phyloP scores from a whole-genome alignment of 2,113 vertebrate species.

The Pseudopodoces humilis region DNA sequence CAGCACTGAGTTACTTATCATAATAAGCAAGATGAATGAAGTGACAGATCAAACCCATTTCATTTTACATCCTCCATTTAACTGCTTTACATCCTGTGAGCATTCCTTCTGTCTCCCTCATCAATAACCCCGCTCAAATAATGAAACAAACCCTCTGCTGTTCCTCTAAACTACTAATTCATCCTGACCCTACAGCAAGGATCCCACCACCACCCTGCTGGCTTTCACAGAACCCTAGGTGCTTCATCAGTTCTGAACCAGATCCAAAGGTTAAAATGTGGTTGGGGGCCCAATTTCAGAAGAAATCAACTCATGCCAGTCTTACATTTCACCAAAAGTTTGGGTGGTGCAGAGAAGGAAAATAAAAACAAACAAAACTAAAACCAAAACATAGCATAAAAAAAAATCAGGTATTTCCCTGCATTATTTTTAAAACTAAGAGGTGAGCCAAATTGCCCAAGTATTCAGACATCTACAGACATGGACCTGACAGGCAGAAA shows the following conservation, averaged over 20 bases:
- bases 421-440: neutral
- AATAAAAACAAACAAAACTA: neutral
- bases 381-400: neutral
- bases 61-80: neutral
- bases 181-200: neutral
- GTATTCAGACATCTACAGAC: neutral
- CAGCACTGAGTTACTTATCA: neutral
- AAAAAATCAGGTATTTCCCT: neutral
- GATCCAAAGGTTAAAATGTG: neutral
- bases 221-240: neutral
- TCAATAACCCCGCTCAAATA: neutral
- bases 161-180: neutral
- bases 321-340: neutral
- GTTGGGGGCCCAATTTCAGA: neutral
- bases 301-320: neutral
- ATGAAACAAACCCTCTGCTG: neutral
- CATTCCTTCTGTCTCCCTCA: neutral
- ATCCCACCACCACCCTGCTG: neutral
- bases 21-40: neutral
- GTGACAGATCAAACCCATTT: neutral
- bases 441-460: neutral
- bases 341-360: neutral
- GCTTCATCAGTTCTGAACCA: neutral
- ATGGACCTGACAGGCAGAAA: neutral
- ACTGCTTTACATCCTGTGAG: neutral